Conservation (phyloP, 1,140 invertebrate species). For the Apocrypta bakeri region DNA sequence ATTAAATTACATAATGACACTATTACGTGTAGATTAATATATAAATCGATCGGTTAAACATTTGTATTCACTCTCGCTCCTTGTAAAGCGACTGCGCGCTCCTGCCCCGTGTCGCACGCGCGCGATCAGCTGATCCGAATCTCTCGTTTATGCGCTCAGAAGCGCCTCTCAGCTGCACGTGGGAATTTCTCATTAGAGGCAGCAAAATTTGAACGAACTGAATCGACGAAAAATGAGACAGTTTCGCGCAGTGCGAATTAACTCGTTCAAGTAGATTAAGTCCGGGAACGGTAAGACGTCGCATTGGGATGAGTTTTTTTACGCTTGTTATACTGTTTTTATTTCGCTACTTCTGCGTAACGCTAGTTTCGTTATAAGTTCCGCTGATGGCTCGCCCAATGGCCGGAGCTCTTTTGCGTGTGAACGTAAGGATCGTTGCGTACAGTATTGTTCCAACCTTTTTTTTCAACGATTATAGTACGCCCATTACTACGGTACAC, state of each 20-base stretch:
- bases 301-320: constrained; percentile 24
- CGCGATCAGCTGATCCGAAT: constrained; percentile 49
- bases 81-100: too few species aligned
- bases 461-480: too few species aligned
- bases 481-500: too few species aligned
- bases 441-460: background rate
- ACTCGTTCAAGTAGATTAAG: too few species aligned
- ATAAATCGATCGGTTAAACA: too few species aligned
- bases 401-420: background rate
- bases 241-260: too few species aligned
- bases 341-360: background rate
- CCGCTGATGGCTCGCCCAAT: background rate
- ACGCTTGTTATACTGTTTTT: background rate
- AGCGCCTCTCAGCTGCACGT: background rate
- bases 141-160: background rate
- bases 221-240: too few species aligned
- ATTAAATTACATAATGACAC: too few species aligned
- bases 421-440: background rate
- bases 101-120: too few species aligned
- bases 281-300: background rate
- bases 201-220: too few species aligned
- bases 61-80: background rate
- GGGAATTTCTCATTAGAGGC: constrained; percentile 32
- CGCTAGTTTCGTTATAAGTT: background rate
- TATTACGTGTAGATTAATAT: too few species aligned